Percentiles rank a stretch among this genome's conserved stretches.
phyloP scores from a whole-genome alignment of 2,888 invertebrate genomes.

The Drosophila kanekoi region DNA sequence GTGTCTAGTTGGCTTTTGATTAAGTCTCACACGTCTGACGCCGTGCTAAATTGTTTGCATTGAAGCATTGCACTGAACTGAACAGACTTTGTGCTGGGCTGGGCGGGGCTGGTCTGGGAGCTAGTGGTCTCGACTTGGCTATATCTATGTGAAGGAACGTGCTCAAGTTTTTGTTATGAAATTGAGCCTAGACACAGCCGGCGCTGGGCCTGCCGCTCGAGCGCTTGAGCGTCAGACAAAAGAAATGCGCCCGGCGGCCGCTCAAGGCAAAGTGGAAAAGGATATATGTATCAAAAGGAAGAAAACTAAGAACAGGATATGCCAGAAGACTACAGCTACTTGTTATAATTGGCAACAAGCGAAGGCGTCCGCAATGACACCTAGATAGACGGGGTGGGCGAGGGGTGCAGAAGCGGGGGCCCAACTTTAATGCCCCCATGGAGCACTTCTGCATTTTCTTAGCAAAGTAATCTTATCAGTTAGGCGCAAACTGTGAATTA shows the following conservation, averaged over 20 bases:
- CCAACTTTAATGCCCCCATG: constrained; percentile 6
- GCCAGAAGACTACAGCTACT: constrained; percentile 58
- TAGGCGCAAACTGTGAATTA: too few species aligned
- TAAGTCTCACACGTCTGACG: constrained; percentile 71
- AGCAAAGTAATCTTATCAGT: not conserved
- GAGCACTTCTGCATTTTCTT: constrained; percentile 1
- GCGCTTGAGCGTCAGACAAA: constrained; percentile 62
- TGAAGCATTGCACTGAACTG: constrained; percentile 56
- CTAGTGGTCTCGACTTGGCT: constrained; percentile 27
- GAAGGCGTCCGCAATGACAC: constrained; percentile 18
- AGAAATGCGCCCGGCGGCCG: constrained; percentile 40
- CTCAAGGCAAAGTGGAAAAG: constrained; percentile 62
- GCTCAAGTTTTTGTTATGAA: constrained; percentile 80
- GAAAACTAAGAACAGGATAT: constrained; percentile 73
- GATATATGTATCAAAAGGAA: constrained; percentile 64
- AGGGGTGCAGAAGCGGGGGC: too few species aligned
- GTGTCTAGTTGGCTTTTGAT: constrained; percentile 72
- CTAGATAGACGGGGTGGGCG: not conserved
- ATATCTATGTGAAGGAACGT: constrained; percentile 47
- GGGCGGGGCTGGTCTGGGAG: too few species aligned
- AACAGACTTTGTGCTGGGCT: constrained; percentile 8
- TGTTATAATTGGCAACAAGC: constrained; percentile 71
- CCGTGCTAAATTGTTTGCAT: constrained; percentile 79
- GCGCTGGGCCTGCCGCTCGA: constrained; percentile 8
- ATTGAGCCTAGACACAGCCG: constrained; percentile 69